phyloP scores from a whole-genome alignment of 2,888 invertebrate genomes.

The Neelides folsomi region DNA sequence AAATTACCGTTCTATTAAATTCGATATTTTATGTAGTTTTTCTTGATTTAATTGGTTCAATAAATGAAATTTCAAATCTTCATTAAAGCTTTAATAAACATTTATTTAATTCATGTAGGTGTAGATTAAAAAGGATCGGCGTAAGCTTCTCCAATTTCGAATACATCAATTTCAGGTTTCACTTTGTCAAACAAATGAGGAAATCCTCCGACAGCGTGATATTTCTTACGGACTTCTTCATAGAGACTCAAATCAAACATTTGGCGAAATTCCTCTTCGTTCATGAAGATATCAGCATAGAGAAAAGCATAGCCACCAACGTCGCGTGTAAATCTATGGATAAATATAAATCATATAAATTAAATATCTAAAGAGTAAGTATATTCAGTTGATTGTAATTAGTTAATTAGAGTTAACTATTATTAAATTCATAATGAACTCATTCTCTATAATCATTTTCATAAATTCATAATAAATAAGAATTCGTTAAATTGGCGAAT shows the following conservation, averaged over 20 bases:
- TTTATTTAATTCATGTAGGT: too few relatives aligned
- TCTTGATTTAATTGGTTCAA: not conserved
- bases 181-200: slow-evolving; percentile 55
- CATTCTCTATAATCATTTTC: too few relatives aligned
- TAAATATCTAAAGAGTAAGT: too few relatives aligned
- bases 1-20: too few relatives aligned
- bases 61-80: too few relatives aligned
- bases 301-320: slow-evolving; percentile 55
- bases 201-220: slow-evolving; percentile 48
- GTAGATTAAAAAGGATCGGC: slow-evolving; percentile 34
- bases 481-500: too few relatives aligned
- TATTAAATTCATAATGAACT: too few relatives aligned
- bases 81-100: too few relatives aligned
- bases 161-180: slow-evolving; percentile 53
- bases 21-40: not conserved
- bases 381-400: too few relatives aligned
- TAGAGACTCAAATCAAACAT: slow-evolving; percentile 57
- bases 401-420: too few relatives aligned
- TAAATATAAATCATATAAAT: too few relatives aligned
- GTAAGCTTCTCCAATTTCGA: slow-evolving; percentile 42
- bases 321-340: slow-evolving; percentile 46
- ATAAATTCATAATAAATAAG: too few relatives aligned
- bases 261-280: slow-evolving; percentile 47
- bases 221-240: slow-evolving; percentile 47
- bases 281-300: slow-evolving; percentile 59